These are phyloP conservation scores for Rhodinocichla rosea DNA, from an alignment of 2,113 vertebrate species.

Conservation along the genomic window DNA sequence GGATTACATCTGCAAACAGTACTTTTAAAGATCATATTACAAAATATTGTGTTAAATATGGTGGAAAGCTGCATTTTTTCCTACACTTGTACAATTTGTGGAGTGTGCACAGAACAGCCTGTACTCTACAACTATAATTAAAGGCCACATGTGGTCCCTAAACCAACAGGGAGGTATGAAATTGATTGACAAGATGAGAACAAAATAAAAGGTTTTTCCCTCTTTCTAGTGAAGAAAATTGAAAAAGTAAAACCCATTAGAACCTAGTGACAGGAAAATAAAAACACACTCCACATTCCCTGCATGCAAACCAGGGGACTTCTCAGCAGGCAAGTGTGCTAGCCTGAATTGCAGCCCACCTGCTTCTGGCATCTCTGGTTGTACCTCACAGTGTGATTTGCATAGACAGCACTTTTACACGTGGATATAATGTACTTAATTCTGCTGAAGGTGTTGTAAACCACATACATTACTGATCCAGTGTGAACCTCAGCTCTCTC, in stretches of 20 bases:
- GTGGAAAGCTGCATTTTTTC: not conserved
- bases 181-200: not conserved
- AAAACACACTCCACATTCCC: not conserved
- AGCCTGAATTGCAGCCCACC: not conserved
- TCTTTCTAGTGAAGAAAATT: not conserved
- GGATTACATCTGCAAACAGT: not conserved
- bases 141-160: not conserved
- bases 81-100: not conserved
- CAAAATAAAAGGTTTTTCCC: not conserved
- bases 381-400: fast-evolving
- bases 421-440: not conserved
- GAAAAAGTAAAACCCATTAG: not conserved
- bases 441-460: not conserved
- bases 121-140: not conserved
- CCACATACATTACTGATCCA: not conserved
- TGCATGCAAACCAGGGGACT: not conserved
- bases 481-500: not conserved
- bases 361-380: not conserved
- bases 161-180: not conserved
- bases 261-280: constrained; percentile 7
- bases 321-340: not conserved
- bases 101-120: not conserved
- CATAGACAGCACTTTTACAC: not conserved
- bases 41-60: not conserved
- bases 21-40: not conserved